Conservation (phyloP, 2,113 vertebrate genomes). For the Larimichthys crocea region DNA sequence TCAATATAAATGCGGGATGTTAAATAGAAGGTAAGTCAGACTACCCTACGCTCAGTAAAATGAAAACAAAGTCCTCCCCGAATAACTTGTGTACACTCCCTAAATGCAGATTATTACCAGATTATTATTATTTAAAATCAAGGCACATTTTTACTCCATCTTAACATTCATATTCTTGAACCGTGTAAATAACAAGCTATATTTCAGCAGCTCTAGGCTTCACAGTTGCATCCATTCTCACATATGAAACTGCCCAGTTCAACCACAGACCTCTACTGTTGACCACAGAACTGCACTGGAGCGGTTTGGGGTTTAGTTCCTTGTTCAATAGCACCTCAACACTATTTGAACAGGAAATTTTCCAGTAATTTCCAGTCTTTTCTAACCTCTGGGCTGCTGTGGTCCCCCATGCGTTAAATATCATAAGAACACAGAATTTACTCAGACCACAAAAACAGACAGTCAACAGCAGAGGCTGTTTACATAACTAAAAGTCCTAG, state of each 20-base stretch:
- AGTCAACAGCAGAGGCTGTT: constrained; percentile 48
- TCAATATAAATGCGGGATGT: not conserved
- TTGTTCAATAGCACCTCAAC: constrained; percentile 48
- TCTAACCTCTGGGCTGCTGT: constrained; percentile 30
- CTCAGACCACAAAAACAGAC: constrained; percentile 49
- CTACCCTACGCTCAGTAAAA: not conserved
- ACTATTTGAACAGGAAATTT: constrained; percentile 54
- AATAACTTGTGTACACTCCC: not conserved
- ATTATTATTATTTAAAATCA: not conserved
- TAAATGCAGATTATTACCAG: not conserved
- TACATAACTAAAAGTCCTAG: constrained; percentile 47
- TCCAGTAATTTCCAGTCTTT: constrained; percentile 53
- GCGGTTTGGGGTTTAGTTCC: constrained; percentile 40
- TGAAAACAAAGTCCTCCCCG: not conserved
- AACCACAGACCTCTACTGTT: constrained; percentile 37
- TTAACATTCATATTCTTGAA: not conserved
- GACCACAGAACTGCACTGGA: constrained; percentile 26
- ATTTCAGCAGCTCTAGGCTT: not conserved
- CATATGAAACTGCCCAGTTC: constrained; percentile 16
- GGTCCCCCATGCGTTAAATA: constrained; percentile 48
- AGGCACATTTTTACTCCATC: not conserved
- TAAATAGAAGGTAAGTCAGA: not conserved
- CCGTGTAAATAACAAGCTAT: not conserved
- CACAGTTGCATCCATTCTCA: constrained; percentile 23
- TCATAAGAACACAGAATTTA: constrained; percentile 57